Evolutionary conservation across 2,888 invertebrate species (phyloP).

Genomic region (Eupsilia transversa): DNA sequence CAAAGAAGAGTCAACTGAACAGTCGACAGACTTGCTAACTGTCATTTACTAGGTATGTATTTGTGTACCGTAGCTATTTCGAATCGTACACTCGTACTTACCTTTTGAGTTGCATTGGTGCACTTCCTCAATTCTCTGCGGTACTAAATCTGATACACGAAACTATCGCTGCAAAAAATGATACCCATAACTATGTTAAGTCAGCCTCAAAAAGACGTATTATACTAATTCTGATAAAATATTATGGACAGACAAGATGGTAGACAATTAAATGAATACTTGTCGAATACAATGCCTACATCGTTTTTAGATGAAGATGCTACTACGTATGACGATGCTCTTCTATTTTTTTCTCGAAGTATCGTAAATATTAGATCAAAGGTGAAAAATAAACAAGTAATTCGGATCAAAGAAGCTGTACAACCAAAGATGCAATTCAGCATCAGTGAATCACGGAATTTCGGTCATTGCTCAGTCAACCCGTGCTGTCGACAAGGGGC

Average conservation of each 20-base stretch:
- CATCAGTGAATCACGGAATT: constrained; percentile 45
- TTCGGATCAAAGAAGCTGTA: constrained; percentile 24
- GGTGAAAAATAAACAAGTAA: constrained; percentile 23
- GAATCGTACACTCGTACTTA: constrained; percentile 2
- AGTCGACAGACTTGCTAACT: constrained; percentile 33
- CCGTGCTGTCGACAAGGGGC: constrained; percentile 30
- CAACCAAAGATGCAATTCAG: constrained; percentile 44
- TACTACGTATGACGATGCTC: background rate
- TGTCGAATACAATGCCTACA: background rate
- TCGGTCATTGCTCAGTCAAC: constrained; percentile 40
- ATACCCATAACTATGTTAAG: background rate
- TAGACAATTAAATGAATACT: background rate
- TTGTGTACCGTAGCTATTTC: constrained; percentile 18
- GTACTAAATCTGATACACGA: background rate
- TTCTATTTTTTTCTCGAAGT: background rate
- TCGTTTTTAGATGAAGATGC: background rate
- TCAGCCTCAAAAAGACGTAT: background rate
- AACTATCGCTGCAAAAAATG: background rate
- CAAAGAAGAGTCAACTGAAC: constrained; percentile 27
- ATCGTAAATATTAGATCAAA: constrained; percentile 26
- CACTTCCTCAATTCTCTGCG: constrained; percentile 27
- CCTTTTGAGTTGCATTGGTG: background rate
- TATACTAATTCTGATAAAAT: background rate
- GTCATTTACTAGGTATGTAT: constrained; percentile 28
- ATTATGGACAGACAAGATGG: background rate